A percentile compares a stretch with the other conserved stretches of the same genome.
Conservation (phyloP, 2,888 invertebrate genomes). For the Diachrysia chrysitis region DNA sequence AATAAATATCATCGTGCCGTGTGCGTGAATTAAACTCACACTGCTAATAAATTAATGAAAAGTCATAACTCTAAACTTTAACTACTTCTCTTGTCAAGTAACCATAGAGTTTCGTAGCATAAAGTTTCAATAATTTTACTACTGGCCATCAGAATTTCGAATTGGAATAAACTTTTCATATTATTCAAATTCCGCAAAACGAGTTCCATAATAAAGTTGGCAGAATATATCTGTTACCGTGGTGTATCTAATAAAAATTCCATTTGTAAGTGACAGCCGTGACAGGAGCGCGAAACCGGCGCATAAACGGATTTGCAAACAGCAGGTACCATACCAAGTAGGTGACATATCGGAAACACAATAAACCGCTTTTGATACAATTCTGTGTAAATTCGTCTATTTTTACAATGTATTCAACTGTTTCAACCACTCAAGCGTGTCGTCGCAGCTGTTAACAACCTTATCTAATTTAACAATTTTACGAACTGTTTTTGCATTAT, state of each 20-base stretch:
- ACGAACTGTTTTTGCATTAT: constrained; percentile 4
- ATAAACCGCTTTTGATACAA: constrained; percentile 1
- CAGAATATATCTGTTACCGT: constrained; percentile 14
- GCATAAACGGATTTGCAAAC: constrained; percentile 17
- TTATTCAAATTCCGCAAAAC: constrained; percentile 6
- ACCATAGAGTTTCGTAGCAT: neutral
- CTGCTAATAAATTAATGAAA: neutral
- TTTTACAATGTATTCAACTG: neutral
- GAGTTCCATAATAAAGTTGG: constrained; percentile 10
- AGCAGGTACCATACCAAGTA: constrained; percentile 6
- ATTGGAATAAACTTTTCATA: constrained; percentile 10
- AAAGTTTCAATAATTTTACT: neutral
- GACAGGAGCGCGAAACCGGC: constrained; percentile 11
- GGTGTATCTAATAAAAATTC: constrained; percentile 39
- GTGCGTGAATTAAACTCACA: neutral
- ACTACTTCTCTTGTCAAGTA: neutral
- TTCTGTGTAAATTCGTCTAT: neutral
- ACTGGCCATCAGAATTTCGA: constrained; percentile 5
- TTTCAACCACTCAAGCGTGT: neutral
- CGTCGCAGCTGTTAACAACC: neutral
- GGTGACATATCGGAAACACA: neutral
- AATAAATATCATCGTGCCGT: neutral
- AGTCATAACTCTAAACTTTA: too few species aligned
- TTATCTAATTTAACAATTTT: constrained; percentile 5
- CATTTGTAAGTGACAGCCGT: constrained; percentile 22